Conservation (phyloP, 2,113 vertebrate species). For the Regulus satrapa region DNA sequence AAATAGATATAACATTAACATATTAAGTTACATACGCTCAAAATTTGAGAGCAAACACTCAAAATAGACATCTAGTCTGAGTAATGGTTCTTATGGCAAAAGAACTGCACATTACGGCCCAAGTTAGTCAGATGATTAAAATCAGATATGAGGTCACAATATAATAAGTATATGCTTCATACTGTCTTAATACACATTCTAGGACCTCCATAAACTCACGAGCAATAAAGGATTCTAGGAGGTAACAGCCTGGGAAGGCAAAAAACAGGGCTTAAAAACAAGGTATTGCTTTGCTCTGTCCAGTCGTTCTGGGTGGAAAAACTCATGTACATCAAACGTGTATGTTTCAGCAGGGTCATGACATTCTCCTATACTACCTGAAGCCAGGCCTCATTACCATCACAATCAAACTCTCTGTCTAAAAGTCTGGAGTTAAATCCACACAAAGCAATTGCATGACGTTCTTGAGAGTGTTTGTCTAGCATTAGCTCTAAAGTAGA, state of each 20-base stretch:
- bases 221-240: not conserved
- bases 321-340: not conserved
- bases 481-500: not conserved
- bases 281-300: not conserved
- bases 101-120: not conserved
- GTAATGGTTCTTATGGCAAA: not conserved
- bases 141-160: not conserved
- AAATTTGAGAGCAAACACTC: not conserved
- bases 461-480: not conserved
- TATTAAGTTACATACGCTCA: not conserved
- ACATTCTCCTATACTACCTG: not conserved
- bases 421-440: not conserved
- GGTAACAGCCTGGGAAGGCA: not conserved
- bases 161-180: not conserved
- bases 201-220: not conserved
- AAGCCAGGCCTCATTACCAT: not conserved
- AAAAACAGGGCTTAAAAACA: not conserved
- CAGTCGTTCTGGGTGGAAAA: not conserved
- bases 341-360: not conserved
- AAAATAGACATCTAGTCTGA: not conserved
- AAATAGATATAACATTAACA: too few relatives aligned
- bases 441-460: not conserved
- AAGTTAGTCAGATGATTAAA: not conserved
- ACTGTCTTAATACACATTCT: not conserved
- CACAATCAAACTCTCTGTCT: not conserved